Base-by-base conservation (phyloP, 1,140 invertebrate genomes). In the Drosophila tsacasi region DNA sequence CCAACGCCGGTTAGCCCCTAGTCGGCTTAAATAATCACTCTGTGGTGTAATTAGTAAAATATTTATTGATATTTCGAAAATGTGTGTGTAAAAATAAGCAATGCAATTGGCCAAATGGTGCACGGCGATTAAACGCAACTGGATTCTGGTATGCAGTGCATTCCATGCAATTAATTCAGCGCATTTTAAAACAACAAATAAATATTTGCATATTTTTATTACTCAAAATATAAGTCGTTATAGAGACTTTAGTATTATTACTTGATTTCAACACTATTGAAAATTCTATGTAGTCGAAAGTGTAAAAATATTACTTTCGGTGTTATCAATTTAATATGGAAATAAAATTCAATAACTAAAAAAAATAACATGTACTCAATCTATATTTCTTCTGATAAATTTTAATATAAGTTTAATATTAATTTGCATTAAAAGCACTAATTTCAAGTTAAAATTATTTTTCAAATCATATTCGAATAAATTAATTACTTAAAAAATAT, bases 21-120 rank as follows among this genome's bases (percentile, higher is more conserved):
- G 50, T 19, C 69, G 55, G 59, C 69, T 75, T 74, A 75, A 75
- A 75, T 75, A 75, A 74, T 75, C 58, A 75, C 72, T 75, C 72
- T 75, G 71, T 62, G 71, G 71, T 75, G 71, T 75, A 64, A 75
- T 75, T 75, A 75, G 72, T 61, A 64, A 76, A 73, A 75, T 64
- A 75, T 75, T 75, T 75, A 75, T 75, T 75, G 71, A 75, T 75
- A 75, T 75, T 75, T 64, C 71, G 42, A n/a, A 52, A 61, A 72
- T 58, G 55, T 73, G 68, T 52, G 47, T 27, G 27, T 40, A 42
- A 64, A 75, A 75, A 40, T 46, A 40, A 27, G 47, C 27, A 75
- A 47, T 54, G 71, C 40, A 64, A 71, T 62, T 75, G 58, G 27
- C 54, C 37, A 73, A 72, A 72, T 60, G 62, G 40, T 49, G 37